Conservation (phyloP, 2,797 vertebrate genomes). For the Macropus fuliginosus region DNA sequence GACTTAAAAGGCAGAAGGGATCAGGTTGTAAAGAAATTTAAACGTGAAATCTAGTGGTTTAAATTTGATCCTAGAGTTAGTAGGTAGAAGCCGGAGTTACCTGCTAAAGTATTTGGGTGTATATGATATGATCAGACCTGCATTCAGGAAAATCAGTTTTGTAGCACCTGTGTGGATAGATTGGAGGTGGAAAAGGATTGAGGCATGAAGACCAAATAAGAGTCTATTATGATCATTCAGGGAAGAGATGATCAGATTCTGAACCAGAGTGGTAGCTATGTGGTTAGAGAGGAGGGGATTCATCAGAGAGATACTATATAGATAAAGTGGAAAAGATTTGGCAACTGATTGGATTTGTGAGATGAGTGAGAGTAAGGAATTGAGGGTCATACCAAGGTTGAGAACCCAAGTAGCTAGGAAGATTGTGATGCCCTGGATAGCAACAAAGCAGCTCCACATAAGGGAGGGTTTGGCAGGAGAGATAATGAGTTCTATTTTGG, state of each 20-base stretch:
- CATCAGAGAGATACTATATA: background rate
- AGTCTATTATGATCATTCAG: background rate
- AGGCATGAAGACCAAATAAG: background rate
- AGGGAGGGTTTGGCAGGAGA: background rate
- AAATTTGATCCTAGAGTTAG: background rate
- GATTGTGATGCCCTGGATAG: background rate
- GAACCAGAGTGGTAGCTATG: background rate
- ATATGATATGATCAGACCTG: background rate
- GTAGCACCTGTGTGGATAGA: background rate
- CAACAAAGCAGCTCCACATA: background rate
- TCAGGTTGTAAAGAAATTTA: background rate
- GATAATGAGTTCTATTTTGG: background rate
- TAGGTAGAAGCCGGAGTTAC: background rate
- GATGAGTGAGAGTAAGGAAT: background rate
- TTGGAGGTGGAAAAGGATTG: background rate
- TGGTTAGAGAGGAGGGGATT: background rate
- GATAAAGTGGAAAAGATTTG: background rate
- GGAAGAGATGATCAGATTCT: background rate
- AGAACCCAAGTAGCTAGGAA: background rate
- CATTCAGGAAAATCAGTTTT: background rate
- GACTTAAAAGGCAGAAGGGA: background rate
- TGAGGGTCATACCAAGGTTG: background rate
- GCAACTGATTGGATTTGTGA: background rate
- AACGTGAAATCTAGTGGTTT: background rate
- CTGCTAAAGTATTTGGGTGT: background rate